Evolutionary conservation across 2,888 invertebrate species (phyloP).

Genomic region (Miltochrista miniata): DNA sequence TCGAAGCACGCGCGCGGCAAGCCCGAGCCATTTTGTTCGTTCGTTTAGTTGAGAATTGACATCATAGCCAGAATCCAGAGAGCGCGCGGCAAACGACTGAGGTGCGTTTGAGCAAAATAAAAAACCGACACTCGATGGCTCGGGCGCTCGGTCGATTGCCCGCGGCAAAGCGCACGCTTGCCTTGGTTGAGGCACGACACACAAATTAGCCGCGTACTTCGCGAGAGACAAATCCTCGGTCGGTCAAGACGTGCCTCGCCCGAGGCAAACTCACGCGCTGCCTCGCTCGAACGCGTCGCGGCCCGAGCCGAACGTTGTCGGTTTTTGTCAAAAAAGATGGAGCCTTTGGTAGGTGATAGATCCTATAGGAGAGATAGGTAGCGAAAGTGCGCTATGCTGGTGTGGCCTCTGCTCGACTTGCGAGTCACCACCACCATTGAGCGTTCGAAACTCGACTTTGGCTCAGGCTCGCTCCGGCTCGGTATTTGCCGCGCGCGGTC

Average conservation of each 20-base stretch:
- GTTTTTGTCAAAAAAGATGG: too few relatives aligned
- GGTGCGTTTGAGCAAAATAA: conserved; percentile 6
- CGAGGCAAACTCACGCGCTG: background rate
- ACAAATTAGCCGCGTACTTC: too few relatives aligned
- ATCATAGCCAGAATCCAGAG: background rate
- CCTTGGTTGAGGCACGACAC: background rate
- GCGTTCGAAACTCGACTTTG: background rate
- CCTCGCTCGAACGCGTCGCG: background rate
- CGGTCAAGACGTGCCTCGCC: background rate
- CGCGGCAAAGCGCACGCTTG: background rate
- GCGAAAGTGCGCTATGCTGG: background rate
- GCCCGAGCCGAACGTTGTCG: background rate
- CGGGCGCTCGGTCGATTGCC: background rate
- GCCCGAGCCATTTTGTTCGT: too few relatives aligned
- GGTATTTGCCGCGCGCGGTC: too few relatives aligned
- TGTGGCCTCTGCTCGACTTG: background rate
- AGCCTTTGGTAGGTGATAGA: too few relatives aligned
- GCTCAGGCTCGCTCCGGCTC: too few relatives aligned
- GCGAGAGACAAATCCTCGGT: background rate
- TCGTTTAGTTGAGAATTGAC: too few relatives aligned
- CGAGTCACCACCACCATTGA: too few relatives aligned
- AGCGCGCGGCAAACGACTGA: conserved; percentile 3
- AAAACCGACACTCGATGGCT: background rate
- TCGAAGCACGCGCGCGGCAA: too few relatives aligned
- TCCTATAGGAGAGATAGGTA: too few relatives aligned